These are phyloP conservation scores for Parapristionchus giblindavisi DNA, from an alignment of 2,888 invertebrate species.

Conservation along the genomic window DNA sequence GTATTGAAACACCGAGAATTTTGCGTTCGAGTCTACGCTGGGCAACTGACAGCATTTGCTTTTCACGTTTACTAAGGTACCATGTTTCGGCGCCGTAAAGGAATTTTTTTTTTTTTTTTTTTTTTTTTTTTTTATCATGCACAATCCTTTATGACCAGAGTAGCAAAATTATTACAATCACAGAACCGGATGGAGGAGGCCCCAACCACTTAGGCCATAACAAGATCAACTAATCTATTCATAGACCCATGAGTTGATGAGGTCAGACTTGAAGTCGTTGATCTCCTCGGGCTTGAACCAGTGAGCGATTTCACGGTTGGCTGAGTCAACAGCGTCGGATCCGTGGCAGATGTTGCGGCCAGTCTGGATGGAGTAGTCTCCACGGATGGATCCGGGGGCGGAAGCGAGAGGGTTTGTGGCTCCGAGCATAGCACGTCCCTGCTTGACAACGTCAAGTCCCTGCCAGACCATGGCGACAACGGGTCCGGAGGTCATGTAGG, in stretches of 20 bases:
- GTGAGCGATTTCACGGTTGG: constrained; percentile 90
- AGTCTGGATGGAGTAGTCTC: constrained; percentile 86
- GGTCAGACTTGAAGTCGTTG: constrained; percentile 84
- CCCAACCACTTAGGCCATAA: no score
- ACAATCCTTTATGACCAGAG: no score
- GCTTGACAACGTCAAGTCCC: constrained; percentile 83
- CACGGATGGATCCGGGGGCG: constrained; percentile 93
- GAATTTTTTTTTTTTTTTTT: no score
- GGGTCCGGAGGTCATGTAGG: constrained; percentile 90
- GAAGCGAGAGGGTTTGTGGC: constrained; percentile 96
- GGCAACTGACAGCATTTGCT: no score
- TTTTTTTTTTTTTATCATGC: no score
- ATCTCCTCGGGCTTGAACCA: constrained; percentile 92
- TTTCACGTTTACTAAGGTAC: no score
- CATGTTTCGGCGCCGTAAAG: no score
- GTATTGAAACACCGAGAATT: no score
- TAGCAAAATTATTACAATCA: no score
- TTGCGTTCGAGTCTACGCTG: no score
- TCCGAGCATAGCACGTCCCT: constrained; percentile 93
- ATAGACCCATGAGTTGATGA: constrained; percentile 85
- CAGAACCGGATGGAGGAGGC: no score
- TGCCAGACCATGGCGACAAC: constrained; percentile 79
- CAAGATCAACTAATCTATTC: no score
- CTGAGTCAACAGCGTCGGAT: constrained; percentile 93
- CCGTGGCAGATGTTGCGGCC: constrained; percentile 89